A percentile compares a stretch with the other conserved stretches of the same genome.
Conservation (phyloP, 2,113 vertebrate genomes). For the Panthera tigris region DNA sequence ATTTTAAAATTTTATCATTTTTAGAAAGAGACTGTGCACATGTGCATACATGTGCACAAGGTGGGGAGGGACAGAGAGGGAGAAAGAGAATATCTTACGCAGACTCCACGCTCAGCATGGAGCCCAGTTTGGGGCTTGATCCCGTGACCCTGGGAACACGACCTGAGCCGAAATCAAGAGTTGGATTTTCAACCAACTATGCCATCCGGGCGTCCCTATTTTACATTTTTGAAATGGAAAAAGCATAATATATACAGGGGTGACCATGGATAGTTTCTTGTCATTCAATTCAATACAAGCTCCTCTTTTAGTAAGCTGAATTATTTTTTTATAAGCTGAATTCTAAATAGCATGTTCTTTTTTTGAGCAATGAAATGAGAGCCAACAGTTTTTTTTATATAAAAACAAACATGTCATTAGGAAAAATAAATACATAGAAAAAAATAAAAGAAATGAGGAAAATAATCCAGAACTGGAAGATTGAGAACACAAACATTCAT, state of each 20-base stretch:
- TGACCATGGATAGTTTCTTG: not conserved
- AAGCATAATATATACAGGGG: not conserved
- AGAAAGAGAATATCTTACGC: too few species aligned
- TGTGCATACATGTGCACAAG: too few species aligned
- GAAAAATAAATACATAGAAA: not conserved
- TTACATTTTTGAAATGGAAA: not conserved
- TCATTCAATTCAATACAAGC: not conserved
- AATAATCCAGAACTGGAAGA: not conserved
- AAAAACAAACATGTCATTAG: not conserved
- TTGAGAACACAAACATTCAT: not conserved
- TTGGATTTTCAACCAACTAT: too few species aligned
- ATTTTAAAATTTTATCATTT: not conserved
- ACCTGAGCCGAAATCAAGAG: too few species aligned
- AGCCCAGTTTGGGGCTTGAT: too few species aligned
- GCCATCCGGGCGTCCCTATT: too few species aligned
- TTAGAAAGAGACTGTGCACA: too few species aligned
- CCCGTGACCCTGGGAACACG: too few species aligned
- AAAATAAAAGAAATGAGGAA: not conserved
- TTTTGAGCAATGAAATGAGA: not conserved
- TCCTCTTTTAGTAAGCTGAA: not conserved
- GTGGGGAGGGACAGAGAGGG: too few species aligned
- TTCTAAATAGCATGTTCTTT: not conserved
- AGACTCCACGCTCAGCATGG: too few species aligned
- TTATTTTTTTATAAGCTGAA: not conserved
- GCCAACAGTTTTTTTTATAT: not conserved